Evolutionary conservation across 2,888 invertebrate genomes (phyloP).

Genomic region (Chesias legatella): DNA sequence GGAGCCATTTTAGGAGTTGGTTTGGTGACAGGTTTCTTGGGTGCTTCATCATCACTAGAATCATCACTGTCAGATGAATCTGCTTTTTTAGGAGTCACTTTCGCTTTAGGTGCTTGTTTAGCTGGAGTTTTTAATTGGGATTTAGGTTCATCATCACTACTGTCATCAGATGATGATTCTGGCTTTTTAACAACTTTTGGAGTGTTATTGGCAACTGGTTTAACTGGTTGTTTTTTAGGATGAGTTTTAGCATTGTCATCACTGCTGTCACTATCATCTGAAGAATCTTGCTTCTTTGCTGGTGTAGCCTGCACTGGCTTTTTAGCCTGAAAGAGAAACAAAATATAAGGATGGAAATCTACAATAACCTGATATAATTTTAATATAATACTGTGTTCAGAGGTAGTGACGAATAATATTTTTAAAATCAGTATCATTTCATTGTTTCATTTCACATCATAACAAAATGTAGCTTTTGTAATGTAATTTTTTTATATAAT

Average conservation of each 20-base stretch:
- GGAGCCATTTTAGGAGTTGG: slow-evolving; percentile 23
- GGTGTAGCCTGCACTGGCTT: slow-evolving; percentile 21
- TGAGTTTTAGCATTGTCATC: slow-evolving; percentile 35
- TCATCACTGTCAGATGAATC: slow-evolving; percentile 42
- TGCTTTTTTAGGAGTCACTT: slow-evolving; percentile 27
- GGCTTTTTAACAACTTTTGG: slow-evolving; percentile 45
- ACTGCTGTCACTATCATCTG: slow-evolving; percentile 47
- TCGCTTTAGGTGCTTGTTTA: slow-evolving; percentile 27
- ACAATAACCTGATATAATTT: background rate
- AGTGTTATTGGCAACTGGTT: slow-evolving; percentile 37
- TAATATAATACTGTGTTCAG: slow-evolving; percentile 35
- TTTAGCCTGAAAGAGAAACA: slow-evolving; percentile 21
- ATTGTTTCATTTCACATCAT: slow-evolving; percentile 21
- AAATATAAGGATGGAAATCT: no score
- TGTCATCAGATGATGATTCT: slow-evolving; percentile 55
- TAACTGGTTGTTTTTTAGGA: slow-evolving; percentile 41
- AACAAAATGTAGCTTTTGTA: background rate
- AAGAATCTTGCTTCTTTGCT: slow-evolving; percentile 38
- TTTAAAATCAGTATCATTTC: slow-evolving; percentile 29
- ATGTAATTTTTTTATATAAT: no score
- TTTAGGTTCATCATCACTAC: slow-evolving; percentile 32
- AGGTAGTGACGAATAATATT: slow-evolving; percentile 67
- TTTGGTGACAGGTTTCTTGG: slow-evolving; percentile 23
- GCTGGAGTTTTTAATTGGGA: slow-evolving; percentile 26
- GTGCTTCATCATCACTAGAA: slow-evolving; percentile 41